phyloP scores from a whole-genome alignment of 2,888 invertebrate genomes.

The Oscheius sp. region DNA sequence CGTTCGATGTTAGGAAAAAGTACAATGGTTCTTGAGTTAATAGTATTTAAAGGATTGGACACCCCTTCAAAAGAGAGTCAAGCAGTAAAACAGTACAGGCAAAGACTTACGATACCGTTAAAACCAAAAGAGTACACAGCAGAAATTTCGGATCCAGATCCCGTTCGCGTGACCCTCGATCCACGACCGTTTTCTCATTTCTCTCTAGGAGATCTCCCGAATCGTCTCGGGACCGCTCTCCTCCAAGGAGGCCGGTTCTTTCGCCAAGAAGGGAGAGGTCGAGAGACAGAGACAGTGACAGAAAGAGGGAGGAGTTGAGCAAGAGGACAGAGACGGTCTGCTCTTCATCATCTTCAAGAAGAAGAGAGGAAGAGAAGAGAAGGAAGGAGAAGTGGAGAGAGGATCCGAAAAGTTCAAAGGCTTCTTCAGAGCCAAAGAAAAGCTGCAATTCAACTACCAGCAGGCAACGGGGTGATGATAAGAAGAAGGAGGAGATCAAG shows the following conservation, averaged over 20 bases:
- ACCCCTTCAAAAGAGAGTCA: no score
- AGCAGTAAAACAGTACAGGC: not conserved
- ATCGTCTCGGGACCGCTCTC: not conserved
- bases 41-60: no score
- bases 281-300: not conserved
- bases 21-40: no score
- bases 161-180: not conserved
- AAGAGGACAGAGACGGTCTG: not conserved
- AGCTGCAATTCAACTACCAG: no score
- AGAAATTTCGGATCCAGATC: not conserved
- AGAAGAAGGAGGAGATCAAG: no score
- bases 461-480: no score
- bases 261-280: not conserved
- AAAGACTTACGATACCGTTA: no score
- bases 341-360: not conserved
- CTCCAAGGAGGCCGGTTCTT: not conserved
- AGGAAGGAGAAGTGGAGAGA: not conserved
- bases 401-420: conserved; percentile 1
- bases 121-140: no score
- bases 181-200: not conserved
- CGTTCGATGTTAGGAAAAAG: no score
- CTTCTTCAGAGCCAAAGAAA: no score
- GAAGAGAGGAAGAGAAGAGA: not conserved
- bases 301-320: not conserved
- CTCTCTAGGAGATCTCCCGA: not conserved